phyloP scores from a whole-genome alignment of 2,888 invertebrate species.

The Agelastica alni region DNA sequence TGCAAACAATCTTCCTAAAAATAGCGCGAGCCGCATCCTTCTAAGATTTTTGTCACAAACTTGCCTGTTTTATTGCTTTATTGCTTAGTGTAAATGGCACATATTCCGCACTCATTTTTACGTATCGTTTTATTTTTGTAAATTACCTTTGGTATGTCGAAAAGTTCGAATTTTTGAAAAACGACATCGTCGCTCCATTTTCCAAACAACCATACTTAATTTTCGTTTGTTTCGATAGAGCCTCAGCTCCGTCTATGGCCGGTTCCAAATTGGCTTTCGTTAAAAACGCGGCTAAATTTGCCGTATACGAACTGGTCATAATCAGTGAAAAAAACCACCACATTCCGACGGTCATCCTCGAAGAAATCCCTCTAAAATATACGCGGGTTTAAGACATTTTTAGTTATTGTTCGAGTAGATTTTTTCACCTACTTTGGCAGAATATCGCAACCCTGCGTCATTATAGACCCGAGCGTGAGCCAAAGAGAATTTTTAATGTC shows the following conservation, averaged over 20 bases:
- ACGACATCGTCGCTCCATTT: slow-evolving; percentile 83
- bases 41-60: too few species aligned
- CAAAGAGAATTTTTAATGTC: slow-evolving; percentile 87
- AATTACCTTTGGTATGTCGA: slow-evolving; percentile 39
- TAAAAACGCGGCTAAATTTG: slow-evolving; percentile 91
- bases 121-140: not conserved
- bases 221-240: slow-evolving; percentile 88
- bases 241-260: slow-evolving; percentile 88
- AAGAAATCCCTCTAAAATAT: slow-evolving; percentile 76
- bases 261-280: slow-evolving; percentile 87
- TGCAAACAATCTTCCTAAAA: too few species aligned
- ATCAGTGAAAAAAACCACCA: slow-evolving; percentile 93
- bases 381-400: not conserved
- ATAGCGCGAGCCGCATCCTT: too few species aligned
- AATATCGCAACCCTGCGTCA: slow-evolving; percentile 93
- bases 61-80: too few species aligned
- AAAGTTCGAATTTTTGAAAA: slow-evolving; percentile 72
- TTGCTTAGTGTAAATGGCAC: too few species aligned
- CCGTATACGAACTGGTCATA: slow-evolving; percentile 92
- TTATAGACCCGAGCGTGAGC: slow-evolving; percentile 90
- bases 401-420: not conserved
- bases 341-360: slow-evolving; percentile 84
- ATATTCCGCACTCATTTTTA: not conserved
- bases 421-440: slow-evolving; percentile 74
- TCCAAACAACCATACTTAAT: slow-evolving; percentile 87